Base-by-base conservation (phyloP, 2,797 vertebrate species). In the Fratercula arctica region DNA sequence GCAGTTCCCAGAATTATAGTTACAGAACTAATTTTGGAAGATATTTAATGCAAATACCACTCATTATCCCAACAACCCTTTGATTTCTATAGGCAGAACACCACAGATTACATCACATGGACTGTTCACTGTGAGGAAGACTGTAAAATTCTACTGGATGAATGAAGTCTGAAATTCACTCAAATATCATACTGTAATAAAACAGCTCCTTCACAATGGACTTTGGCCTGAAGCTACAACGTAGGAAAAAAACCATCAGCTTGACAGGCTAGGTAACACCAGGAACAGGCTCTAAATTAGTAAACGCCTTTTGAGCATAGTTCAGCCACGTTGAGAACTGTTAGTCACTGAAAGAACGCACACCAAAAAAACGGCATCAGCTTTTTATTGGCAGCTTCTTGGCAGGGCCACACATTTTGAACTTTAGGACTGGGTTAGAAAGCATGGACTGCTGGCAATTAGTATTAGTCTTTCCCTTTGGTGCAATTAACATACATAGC, bases 261-360 rank as follows among this genome's bases (percentile, higher is more conserved):
- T 35, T 72, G 50, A 41, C 46, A 90, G 54, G 37, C 63, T 0
- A 78, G 56, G 0, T 66, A 89, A 79, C n/a, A 29, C 15, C 1
- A 3, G 26, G 15, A 92, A 29, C 2, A 91, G 1, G 2, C 24
- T 78, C 45, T 53, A 50, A 75, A 76, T 61, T 39, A 83, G 53
- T 39, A 50, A 78, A 83, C 3, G 9, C 50, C 28, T 68, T 41
- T 70, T 19, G 37, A 92, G 23, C 46, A 73, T 12, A 87, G 45
- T 87, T 90, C 88, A 91, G 43, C 76, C 77, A 85, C 19, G 9
- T 1, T 69, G 84, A 80, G 28, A 95, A 87, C 37, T 90, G 50
- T 39, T 91, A 74, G 70, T 61, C 85, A 43, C 12, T 78, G 26
- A 86, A 92, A 81, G 50, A 96, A 95, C 35, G 69, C 79, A 96